A percentile compares a stretch with the other conserved stretches of the same genome.
phyloP scores from a whole-genome alignment of 2,113 vertebrate species.

The Heteronetta atricapilla region DNA sequence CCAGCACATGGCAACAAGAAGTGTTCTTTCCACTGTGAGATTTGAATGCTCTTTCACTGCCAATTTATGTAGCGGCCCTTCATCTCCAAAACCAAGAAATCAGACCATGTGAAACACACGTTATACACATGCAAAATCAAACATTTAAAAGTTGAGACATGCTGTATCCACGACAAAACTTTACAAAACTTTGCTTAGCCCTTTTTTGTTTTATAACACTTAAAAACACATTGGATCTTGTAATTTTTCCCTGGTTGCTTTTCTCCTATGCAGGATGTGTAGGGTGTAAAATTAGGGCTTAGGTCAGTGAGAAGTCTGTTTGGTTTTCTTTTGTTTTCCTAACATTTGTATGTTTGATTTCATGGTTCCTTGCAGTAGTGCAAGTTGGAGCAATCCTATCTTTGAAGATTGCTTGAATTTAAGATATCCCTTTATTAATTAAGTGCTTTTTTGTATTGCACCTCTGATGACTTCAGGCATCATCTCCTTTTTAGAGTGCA shows the following conservation, averaged over 20 bases:
- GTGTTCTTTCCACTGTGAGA: not conserved
- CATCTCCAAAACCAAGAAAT: not conserved
- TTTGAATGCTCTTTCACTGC: not conserved
- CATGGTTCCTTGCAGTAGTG: not conserved
- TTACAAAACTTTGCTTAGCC: not conserved
- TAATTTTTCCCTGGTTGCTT: not conserved
- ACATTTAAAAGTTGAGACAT: not conserved
- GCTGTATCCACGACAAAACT: not conserved
- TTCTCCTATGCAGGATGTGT: not conserved
- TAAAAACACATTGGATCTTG: not conserved
- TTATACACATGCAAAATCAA: not conserved
- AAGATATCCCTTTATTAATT: not conserved
- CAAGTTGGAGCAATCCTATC: not conserved
- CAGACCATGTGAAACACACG: not conserved
- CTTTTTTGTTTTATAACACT: not conserved
- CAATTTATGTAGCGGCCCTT: not conserved
- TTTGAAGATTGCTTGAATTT: not conserved
- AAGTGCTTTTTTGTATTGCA: not conserved
- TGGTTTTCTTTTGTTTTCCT: not conserved
- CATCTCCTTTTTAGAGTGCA: not conserved
- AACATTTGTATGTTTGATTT: not conserved
- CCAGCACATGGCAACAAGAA: not conserved
- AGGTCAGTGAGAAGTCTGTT: not conserved
- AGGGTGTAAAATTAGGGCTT: not conserved
- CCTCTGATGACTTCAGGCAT: not conserved